Conservation (phyloP, 1,140 invertebrate genomes). For the Pinna nobilis region DNA sequence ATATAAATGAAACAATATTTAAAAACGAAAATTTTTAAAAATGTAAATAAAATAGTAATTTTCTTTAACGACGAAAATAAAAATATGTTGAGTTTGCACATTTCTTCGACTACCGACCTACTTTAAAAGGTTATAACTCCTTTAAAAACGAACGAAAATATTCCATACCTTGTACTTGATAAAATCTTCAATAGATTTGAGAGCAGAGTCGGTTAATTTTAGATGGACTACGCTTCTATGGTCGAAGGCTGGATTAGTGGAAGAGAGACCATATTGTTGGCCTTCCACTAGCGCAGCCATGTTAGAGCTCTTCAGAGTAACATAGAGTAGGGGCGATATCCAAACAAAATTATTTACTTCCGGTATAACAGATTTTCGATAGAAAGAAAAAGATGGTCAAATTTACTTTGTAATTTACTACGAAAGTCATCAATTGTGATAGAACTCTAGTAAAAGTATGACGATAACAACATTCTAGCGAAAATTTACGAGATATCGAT, state of each 20-base stretch:
- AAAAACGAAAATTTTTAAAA: too few relatives aligned
- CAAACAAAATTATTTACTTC: not conserved
- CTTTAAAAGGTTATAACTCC: not conserved
- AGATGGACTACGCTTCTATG: conserved; percentile 52
- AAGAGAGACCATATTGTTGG: conserved; percentile 52
- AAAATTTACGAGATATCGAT: too few relatives aligned
- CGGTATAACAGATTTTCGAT: not conserved
- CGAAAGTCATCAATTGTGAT: not conserved
- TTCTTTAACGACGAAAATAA: conserved; percentile 1
- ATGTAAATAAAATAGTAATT: not conserved
- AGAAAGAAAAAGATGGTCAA: not conserved
- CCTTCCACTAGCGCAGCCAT: conserved; percentile 56
- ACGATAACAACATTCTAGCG: not conserved
- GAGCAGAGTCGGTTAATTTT: conserved; percentile 51
- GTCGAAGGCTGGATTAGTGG: conserved; percentile 39
- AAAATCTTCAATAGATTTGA: conserved; percentile 51
- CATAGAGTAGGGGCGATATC: not conserved
- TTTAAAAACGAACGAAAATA: conserved; percentile 10
- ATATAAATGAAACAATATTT: too few relatives aligned
- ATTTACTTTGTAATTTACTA: not conserved
- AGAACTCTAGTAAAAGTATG: not conserved
- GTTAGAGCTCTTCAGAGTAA: conserved; percentile 41
- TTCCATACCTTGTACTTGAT: conserved; percentile 49
- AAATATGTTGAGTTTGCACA: conserved; percentile 40
- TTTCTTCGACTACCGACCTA: not conserved